Evolutionary conservation across 64 coral and sea anemone genomes (phyloP).

Genomic region (Astreopora myriophthalma): DNA sequence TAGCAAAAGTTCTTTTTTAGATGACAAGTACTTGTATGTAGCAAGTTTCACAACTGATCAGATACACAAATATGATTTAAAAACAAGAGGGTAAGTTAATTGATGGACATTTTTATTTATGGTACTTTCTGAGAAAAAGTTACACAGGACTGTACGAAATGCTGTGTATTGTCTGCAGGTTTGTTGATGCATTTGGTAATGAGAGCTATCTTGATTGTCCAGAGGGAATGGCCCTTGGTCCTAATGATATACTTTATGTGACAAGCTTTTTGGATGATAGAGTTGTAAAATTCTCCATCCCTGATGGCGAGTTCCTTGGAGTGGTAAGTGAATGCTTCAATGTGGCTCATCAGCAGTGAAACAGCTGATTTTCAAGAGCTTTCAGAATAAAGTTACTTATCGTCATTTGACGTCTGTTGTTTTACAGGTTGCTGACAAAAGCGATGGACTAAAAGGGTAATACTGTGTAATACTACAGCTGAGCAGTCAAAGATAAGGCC

Average conservation of each 20-base stretch:
- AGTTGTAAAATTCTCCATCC: conserved; percentile 73
- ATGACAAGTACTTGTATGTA: conserved; percentile 50
- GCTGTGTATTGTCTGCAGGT: conserved; percentile 24
- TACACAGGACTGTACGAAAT: no score
- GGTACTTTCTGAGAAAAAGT: not conserved
- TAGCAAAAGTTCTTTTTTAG: conserved; percentile 1
- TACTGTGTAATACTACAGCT: no score
- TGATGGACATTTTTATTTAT: not conserved
- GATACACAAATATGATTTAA: conserved; percentile 61
- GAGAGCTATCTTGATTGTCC: conserved; percentile 82
- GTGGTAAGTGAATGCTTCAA: conserved; percentile 37
- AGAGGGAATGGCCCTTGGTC: conserved; percentile 77
- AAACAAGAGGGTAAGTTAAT: conserved; percentile 13
- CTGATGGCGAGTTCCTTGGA: conserved; percentile 74
- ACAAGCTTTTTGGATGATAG: conserved; percentile 84
- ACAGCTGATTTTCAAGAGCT: not conserved
- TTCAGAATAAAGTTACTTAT: no score
- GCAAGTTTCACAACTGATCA: conserved; percentile 80
- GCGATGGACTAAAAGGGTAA: conserved; percentile 69
- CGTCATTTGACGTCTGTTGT: no score
- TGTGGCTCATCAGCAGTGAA: not conserved
- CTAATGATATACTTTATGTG: conserved; percentile 79
- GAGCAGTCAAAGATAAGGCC: no score
- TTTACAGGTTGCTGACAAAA: conserved; percentile 57
- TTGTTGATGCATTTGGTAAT: conserved; percentile 84